These are phyloP conservation scores for Limnothrissa miodon DNA, from an alignment of 2,113 vertebrate genomes.

Conservation along the genomic window DNA sequence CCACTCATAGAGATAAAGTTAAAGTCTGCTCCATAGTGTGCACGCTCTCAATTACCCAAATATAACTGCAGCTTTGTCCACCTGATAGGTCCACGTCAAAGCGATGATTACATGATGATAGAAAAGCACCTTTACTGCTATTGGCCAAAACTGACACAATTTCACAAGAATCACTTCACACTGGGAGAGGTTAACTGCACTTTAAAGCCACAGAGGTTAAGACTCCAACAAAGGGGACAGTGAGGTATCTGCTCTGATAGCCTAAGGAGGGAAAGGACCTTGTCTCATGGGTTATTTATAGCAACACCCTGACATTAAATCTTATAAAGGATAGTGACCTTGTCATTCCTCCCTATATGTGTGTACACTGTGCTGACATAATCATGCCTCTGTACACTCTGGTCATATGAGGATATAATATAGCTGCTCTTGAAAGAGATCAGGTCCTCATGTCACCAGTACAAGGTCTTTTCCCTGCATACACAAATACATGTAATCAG, in stretches of 20 bases:
- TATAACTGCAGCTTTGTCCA: not conserved
- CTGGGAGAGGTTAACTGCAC: not conserved
- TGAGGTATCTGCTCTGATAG: not conserved
- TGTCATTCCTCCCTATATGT: constrained; percentile 3
- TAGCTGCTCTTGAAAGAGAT: not conserved
- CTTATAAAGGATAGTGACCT: constrained; percentile 6
- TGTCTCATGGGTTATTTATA: not conserved
- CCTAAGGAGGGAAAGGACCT: not conserved
- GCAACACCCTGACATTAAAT: constrained; percentile 11
- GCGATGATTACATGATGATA: constrained; percentile 2
- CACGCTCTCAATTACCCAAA: not conserved
- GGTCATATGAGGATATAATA: not conserved
- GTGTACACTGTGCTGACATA: not conserved
- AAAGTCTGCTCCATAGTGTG: not conserved
- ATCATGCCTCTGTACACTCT: not conserved
- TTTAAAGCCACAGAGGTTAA: constrained; percentile 5
- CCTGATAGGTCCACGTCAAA: not conserved
- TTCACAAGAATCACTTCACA: not conserved
- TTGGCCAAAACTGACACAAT: not conserved
- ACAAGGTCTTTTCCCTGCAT: not conserved
- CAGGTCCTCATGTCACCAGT: not conserved
- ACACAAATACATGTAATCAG: not conserved
- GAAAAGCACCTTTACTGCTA: not conserved
- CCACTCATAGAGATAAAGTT: not conserved
- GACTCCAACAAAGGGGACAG: not conserved